Evolutionary conservation across 2,797 vertebrate genomes (phyloP).

Genomic region (Microcaecilia unicolor): DNA sequence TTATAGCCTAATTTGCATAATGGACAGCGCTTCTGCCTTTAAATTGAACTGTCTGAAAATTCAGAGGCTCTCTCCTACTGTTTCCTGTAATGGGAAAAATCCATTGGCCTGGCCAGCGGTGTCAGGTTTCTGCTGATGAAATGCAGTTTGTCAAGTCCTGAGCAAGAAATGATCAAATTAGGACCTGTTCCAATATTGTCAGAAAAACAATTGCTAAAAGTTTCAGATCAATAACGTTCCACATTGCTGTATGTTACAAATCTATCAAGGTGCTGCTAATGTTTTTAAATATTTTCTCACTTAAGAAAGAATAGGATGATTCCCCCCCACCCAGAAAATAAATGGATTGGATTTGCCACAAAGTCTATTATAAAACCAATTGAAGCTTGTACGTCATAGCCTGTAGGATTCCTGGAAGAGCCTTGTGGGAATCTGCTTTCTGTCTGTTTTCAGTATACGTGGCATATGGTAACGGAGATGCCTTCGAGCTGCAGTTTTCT

Average conservation of each 20-base stretch:
- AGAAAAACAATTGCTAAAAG: conserved; percentile 30
- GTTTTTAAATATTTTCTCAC: neutral
- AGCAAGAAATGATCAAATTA: conserved; percentile 11
- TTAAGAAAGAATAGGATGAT: neutral
- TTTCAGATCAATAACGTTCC: conserved; percentile 31
- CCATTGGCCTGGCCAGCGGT: neutral
- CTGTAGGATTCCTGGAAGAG: too few species aligned
- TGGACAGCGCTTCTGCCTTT: conserved; percentile 19
- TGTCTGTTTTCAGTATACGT: too few species aligned
- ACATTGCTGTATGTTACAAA: conserved; percentile 6
- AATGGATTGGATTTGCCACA: neutral
- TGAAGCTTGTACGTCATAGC: too few species aligned
- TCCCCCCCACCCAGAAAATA: neutral
- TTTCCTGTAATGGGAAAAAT: neutral
- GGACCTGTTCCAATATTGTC: conserved; percentile 14
- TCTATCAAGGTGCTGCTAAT: conserved; percentile 10
- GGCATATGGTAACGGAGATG: too few species aligned
- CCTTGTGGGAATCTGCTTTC: too few species aligned
- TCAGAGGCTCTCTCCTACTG: conserved; percentile 20
- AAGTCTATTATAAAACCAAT: too few species aligned
- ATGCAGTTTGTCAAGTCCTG: neutral
- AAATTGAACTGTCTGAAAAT: conserved; percentile 32
- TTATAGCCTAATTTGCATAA: conserved; percentile 38
- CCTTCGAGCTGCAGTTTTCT: too few species aligned
- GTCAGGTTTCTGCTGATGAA: conserved; percentile 16